Percentiles rank a stretch among this genome's conserved stretches.
Conservation (phyloP, 2,888 invertebrate genomes). For the Ornithoptera priamus region DNA sequence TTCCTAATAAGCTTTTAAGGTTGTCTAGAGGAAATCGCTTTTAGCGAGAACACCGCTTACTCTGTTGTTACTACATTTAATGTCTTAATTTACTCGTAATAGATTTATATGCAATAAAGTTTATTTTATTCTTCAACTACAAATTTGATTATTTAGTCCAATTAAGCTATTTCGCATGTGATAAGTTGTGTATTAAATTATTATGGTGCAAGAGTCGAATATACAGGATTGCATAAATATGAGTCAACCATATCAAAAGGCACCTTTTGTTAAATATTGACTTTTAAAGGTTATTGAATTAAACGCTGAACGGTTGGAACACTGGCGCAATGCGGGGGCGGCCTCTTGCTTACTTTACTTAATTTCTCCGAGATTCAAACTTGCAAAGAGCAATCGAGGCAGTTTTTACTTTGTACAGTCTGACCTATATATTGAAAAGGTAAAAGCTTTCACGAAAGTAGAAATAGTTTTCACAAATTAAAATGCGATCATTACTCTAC, state of each 20-base stretch:
- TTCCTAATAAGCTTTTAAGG: no score
- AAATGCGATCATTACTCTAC: not conserved
- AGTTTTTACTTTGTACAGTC: conserved; percentile 15
- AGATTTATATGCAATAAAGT: no score
- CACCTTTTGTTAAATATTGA: conserved; percentile 23
- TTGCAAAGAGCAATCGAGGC: conserved; percentile 22
- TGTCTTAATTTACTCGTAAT: no score
- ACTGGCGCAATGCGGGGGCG: conserved; percentile 29
- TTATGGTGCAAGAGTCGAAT: not conserved
- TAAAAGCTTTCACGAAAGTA: not conserved
- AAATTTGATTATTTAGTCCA: no score
- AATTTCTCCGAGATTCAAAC: conserved; percentile 25
- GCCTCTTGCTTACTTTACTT: conserved; percentile 16
- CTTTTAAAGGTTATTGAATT: conserved; percentile 27
- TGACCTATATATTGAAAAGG: conserved; percentile 12
- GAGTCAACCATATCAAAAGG: conserved; percentile 2
- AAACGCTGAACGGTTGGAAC: conserved; percentile 10
- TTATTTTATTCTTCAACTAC: no score
- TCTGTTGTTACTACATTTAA: no score
- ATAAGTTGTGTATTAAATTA: not conserved
- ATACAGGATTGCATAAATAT: conserved; percentile 5
- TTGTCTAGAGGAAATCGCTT: no score
- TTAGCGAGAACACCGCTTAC: no score
- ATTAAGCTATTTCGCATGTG: no score
- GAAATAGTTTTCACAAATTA: not conserved